Percentiles rank a stretch among this genome's conserved stretches.
Conservation (phyloP, 2,888 invertebrate species). For the Notocelia uddmanniana region DNA sequence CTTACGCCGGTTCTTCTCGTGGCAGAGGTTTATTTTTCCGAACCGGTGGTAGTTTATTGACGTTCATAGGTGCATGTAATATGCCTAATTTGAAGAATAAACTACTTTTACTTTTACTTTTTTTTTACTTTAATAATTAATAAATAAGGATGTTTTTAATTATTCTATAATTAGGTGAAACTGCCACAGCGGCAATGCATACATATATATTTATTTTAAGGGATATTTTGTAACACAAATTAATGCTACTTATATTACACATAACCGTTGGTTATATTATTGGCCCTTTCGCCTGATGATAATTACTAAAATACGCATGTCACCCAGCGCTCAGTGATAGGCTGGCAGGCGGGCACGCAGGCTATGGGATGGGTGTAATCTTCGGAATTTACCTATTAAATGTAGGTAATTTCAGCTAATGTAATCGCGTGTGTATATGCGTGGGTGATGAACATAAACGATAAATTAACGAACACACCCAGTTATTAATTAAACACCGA, state of each 20-base stretch:
- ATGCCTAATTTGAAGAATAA: no score
- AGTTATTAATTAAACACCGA: neutral
- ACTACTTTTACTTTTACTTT: no score
- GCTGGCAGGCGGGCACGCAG: neutral
- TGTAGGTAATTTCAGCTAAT: neutral
- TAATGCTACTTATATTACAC: no score
- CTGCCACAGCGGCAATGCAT: no score
- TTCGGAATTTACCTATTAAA: neutral
- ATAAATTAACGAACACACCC: conserved; percentile 7
- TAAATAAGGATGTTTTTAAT: neutral
- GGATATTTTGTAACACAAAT: no score
- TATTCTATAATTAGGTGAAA: neutral
- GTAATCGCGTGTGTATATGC: neutral
- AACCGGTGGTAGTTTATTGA: no score
- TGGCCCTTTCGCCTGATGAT: neutral
- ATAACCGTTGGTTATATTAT: neutral
- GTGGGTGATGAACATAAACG: conserved; percentile 16
- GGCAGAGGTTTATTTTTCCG: no score
- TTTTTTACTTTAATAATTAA: no score
- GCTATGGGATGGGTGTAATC: neutral
- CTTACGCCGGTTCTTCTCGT: no score
- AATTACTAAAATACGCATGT: neutral
- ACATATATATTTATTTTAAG: no score
- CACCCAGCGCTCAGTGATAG: neutral
- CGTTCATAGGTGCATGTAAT: no score